Evolutionary conservation across 2,888 invertebrate genomes (phyloP).

Genomic region (Stenodema calcarata): DNA sequence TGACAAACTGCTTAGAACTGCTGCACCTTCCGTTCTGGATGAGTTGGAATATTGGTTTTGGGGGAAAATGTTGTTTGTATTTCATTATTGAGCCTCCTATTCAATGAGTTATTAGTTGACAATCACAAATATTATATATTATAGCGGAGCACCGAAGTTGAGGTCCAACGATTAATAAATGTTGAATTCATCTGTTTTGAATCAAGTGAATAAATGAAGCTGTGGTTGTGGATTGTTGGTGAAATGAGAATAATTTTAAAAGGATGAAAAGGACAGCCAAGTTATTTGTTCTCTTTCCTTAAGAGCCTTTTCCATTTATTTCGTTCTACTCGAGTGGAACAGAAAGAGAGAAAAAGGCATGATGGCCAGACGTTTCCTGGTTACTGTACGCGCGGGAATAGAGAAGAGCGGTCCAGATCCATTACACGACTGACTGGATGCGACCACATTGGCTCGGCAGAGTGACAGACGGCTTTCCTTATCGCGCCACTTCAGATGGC

Average conservation of each 20-base stretch:
- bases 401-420: neutral
- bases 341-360: neutral
- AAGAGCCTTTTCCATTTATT: neutral
- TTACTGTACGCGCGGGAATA: neutral
- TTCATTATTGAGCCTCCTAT: too few species aligned
- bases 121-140: neutral
- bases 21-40: too few species aligned
- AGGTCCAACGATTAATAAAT: neutral
- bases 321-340: neutral
- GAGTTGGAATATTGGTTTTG: too few species aligned
- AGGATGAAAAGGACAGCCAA: neutral
- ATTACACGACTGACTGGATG: slow-evolving; percentile 13
- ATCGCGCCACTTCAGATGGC: slow-evolving; percentile 37
- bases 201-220: neutral
- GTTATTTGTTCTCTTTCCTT: neutral
- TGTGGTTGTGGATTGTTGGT: too few species aligned
- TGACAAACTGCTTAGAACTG: too few species aligned
- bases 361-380: neutral
- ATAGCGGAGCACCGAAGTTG: neutral
- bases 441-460: slow-evolving; percentile 25
- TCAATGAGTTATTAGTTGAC: too few species aligned
- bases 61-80: too few species aligned
- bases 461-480: slow-evolving; percentile 41
- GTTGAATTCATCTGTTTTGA: neutral
- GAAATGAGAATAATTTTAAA: neutral